These are phyloP conservation scores for Ciconia stormi DNA, from an alignment of 2,113 vertebrate species.

Conservation along the genomic window DNA sequence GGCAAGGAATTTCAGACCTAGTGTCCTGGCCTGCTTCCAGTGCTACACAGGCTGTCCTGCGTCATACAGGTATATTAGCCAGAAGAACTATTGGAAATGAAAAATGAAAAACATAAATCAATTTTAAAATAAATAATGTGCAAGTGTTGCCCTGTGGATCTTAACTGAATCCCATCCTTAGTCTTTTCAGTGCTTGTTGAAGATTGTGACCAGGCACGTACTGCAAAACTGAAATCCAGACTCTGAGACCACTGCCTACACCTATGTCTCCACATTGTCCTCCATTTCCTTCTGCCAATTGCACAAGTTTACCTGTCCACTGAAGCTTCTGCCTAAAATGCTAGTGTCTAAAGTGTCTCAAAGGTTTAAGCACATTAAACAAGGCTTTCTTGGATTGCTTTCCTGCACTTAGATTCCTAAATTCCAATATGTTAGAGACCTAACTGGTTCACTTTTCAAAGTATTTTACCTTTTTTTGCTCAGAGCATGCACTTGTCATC, in stretches of 20 bases:
- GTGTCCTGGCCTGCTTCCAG: neutral
- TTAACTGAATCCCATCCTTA: neutral
- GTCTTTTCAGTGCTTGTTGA: neutral
- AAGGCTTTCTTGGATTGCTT: neutral
- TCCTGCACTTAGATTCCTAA: neutral
- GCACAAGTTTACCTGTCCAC: neutral
- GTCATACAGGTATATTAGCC: neutral
- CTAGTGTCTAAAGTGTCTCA: neutral
- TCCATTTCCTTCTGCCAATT: neutral
- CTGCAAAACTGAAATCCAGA: neutral
- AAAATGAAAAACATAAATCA: neutral
- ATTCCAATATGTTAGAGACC: neutral
- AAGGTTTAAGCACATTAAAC: neutral
- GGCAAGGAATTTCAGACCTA: neutral
- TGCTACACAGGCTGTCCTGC: neutral
- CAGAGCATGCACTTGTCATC: neutral
- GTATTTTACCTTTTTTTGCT: neutral
- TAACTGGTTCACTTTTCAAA: neutral
- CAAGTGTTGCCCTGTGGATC: neutral
- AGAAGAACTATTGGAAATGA: neutral
- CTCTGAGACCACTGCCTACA: neutral
- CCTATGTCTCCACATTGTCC: neutral
- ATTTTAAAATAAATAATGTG: neutral
- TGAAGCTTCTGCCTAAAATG: neutral
- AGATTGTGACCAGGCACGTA: neutral